Conservation (phyloP, 2,113 vertebrate genomes). For the Cyprinodon brontotheroides region DNA sequence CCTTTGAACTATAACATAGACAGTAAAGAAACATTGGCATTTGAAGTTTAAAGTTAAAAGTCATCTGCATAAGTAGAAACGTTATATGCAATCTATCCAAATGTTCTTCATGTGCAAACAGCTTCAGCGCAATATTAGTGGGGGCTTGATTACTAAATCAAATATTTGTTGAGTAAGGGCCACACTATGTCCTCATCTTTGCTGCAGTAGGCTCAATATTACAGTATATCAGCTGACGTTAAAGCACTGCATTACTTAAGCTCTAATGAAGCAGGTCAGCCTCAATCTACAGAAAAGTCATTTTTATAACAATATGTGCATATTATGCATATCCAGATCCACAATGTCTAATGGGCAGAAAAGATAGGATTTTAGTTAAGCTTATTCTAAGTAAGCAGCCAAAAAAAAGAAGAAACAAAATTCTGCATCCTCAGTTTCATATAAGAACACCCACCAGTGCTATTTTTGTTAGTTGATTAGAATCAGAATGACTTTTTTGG, state of each 20-base stretch:
- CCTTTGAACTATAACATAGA: no score
- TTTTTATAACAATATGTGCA: neutral
- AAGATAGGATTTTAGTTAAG: neutral
- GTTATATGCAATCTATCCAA: no score
- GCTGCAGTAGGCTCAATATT: no score
- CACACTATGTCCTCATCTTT: no score
- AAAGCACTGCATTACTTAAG: neutral
- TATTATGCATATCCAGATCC: slow-evolving; percentile 15
- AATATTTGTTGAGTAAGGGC: no score
- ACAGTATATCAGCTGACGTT: neutral
- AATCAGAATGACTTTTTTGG: slow-evolving; percentile 12
- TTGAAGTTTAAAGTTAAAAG: no score
- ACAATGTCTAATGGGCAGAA: neutral
- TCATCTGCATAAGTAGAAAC: no score
- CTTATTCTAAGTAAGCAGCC: slow-evolving; percentile 14
- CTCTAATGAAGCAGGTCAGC: neutral
- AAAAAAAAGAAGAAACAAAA: neutral
- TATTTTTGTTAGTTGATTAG: slow-evolving; percentile 1
- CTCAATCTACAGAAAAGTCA: neutral
- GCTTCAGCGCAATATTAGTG: no score
- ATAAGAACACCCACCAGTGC: slow-evolving; percentile 27
- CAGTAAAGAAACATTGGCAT: no score
- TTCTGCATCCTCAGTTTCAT: slow-evolving; percentile 6
- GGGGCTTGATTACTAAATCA: no score
- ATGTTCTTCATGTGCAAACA: no score